Conservation (phyloP, 2,113 vertebrate genomes). For the Sphaerodactylus townsendi region DNA sequence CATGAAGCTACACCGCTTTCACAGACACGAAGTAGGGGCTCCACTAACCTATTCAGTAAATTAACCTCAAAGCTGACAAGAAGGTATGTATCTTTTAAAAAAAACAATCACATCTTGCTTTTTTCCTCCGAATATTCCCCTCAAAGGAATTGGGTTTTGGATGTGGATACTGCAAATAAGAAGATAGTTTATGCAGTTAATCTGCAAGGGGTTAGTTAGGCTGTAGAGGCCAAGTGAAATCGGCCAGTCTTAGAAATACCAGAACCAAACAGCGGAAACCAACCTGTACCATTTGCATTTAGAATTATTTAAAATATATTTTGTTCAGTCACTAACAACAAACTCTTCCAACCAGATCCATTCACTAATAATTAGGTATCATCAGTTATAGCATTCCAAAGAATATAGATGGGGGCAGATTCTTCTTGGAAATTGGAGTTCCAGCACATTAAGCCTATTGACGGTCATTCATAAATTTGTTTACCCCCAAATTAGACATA, state of each 20-base stretch:
- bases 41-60: slow-evolving; percentile 96
- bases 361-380: too few relatives aligned
- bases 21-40: slow-evolving; percentile 90
- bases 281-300: neutral
- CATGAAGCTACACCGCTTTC: slow-evolving; percentile 91
- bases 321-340: too few relatives aligned
- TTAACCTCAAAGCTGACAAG: slow-evolving; percentile 96
- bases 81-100: slow-evolving; percentile 81
- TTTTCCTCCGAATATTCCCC: neutral
- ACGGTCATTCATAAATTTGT: too few relatives aligned
- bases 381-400: too few relatives aligned
- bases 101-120: neutral
- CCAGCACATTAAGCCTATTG: too few relatives aligned
- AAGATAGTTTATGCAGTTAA: neutral
- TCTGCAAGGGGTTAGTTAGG: too few relatives aligned
- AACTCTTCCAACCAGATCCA: too few relatives aligned
- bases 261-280: neutral
- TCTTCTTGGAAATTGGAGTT: too few relatives aligned
- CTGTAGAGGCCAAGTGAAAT: neutral
- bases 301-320: too few relatives aligned
- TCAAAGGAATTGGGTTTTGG: neutral
- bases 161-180: neutral
- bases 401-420: too few relatives aligned
- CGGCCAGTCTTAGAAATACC: neutral
- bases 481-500: too few relatives aligned